A percentile compares a stretch with the other conserved stretches of the same genome.
Evolutionary conservation across 2,113 vertebrate genomes (phyloP).

Genomic region (Solea solea): DNA sequence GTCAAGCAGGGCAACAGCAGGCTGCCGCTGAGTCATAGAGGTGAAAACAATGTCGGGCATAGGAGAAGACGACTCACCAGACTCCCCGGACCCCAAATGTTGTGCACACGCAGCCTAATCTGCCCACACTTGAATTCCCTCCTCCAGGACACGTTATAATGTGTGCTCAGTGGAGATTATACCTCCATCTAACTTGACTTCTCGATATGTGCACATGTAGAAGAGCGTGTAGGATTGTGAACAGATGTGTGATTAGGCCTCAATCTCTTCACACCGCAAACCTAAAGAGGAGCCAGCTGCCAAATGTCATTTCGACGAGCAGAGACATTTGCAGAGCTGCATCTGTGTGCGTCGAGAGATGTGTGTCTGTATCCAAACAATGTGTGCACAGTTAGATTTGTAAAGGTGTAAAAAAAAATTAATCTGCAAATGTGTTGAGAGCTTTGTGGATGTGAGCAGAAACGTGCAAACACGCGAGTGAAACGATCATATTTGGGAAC

Average conservation of each 20-base stretch:
- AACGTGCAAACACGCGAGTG: too few relatives aligned
- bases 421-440: conserved; percentile 5
- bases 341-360: too few relatives aligned
- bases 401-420: too few relatives aligned
- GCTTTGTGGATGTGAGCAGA: too few relatives aligned
- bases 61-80: conserved; percentile 50
- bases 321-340: not conserved
- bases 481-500: too few relatives aligned
- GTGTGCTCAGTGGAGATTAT: conserved; percentile 12
- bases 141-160: not conserved
- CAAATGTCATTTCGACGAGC: conserved; percentile 5
- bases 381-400: too few relatives aligned
- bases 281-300: conserved; percentile 12
- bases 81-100: conserved; percentile 39
- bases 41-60: conserved; percentile 56
- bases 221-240: too few relatives aligned
- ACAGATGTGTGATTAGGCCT: not conserved
- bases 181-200: not conserved
- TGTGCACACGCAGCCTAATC: conserved; percentile 24
- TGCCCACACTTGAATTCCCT: conserved; percentile 31
- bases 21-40: conserved; percentile 55
- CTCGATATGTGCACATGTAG: not conserved
- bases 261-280: conserved; percentile 25
- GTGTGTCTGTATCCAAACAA: too few relatives aligned
- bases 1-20: conserved; percentile 52